A percentile compares a stretch with the other conserved stretches of the same genome.
Evolutionary conservation across 2,888 invertebrate genomes (phyloP).

Genomic region (Lamproptera curius): DNA sequence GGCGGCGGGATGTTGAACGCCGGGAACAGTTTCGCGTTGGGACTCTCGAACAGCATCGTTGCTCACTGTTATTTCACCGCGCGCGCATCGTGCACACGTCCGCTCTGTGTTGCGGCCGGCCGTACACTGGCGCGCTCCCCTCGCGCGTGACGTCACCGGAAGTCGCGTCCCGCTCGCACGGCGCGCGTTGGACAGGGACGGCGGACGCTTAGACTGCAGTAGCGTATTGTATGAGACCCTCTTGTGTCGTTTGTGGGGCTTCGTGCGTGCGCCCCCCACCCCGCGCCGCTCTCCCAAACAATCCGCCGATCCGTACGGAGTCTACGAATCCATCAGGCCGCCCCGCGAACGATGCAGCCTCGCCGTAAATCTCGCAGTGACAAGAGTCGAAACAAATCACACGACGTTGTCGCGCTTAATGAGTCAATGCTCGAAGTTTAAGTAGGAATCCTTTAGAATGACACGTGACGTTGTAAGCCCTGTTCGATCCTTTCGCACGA

Average conservation of each 20-base stretch:
- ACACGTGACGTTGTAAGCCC: no score
- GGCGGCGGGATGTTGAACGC: conserved; percentile 85
- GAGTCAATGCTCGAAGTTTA: no score
- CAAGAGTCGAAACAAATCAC: no score
- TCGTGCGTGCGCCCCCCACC: conserved; percentile 18
- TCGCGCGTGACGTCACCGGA: conserved; percentile 60
- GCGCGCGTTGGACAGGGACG: conserved; percentile 20
- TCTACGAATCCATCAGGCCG: no score
- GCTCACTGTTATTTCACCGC: conserved; percentile 61
- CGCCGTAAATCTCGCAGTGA: no score
- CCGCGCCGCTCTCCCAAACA: not conserved
- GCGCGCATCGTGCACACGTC: conserved; percentile 61
- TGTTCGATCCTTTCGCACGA: no score
- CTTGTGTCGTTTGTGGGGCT: conserved; percentile 35
- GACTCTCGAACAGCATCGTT: conserved; percentile 85
- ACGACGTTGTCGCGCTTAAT: no score
- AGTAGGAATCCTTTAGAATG: no score
- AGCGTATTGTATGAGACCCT: conserved; percentile 35
- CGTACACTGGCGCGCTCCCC: conserved; percentile 53
- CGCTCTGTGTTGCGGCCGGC: conserved; percentile 54
- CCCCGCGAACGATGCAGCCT: no score
- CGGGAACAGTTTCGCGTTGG: conserved; percentile 83
- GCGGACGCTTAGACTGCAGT: conserved; percentile 31
- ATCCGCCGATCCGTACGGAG: not conserved
- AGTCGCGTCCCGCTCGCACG: conserved; percentile 23